phyloP scores from a whole-genome alignment of 1,140 invertebrate genomes.

The Pantala flavescens region DNA sequence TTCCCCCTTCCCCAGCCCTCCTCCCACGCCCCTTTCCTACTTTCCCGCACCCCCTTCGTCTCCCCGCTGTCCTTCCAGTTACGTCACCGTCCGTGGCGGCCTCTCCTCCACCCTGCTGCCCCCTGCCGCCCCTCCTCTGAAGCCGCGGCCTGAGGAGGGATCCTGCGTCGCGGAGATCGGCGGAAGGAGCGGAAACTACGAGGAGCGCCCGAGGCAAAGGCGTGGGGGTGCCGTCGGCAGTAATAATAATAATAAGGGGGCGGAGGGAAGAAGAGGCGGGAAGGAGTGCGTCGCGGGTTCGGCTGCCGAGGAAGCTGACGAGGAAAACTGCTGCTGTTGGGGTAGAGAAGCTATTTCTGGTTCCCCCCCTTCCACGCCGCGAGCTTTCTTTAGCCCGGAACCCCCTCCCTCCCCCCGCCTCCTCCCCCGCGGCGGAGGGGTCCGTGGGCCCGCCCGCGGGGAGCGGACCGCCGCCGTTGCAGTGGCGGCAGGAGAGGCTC shows the following conservation, averaged over 20 bases:
- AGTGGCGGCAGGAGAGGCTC: slow-evolving; percentile 1
- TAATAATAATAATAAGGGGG: neutral
- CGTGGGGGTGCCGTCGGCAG: neutral
- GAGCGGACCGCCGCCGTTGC: neutral
- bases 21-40: neutral
- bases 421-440: neutral
- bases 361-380: neutral
- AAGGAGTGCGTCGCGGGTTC: neutral
- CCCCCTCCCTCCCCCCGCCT: neutral
- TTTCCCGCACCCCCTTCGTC: neutral
- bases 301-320: neutral
- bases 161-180: neutral
- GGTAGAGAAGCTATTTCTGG: neutral
- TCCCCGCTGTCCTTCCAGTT: neutral
- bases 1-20: neutral
- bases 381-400: neutral
- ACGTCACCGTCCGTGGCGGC: neutral
- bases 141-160: neutral
- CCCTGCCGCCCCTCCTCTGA: neutral
- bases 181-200: neutral
- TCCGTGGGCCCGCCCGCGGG: neutral
- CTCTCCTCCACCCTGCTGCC: slow-evolving; percentile 5
- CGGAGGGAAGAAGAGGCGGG: neutral
- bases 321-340: slow-evolving; percentile 7
- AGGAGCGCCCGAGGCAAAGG: neutral